Evolutionary conservation across 2,113 vertebrate species (phyloP), one percentile per base, ranked within the genome.

Genomic region (Poeciliopsis occidentalis): DNA sequence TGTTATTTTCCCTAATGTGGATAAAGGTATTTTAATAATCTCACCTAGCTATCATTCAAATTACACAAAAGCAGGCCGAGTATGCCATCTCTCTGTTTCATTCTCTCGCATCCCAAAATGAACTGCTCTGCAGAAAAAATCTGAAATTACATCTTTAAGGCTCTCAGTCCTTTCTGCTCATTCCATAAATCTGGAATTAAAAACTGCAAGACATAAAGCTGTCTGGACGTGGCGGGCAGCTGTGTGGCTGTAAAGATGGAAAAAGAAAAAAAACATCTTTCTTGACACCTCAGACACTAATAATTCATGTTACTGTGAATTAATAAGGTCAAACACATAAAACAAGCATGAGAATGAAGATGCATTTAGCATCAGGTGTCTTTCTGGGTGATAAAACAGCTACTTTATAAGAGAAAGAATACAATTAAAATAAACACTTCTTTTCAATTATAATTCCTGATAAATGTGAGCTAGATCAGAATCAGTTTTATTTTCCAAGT

Each of bases 1-100:
- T 90, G 87, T 90, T 91, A 89, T 92, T 92, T 86, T 75, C 78
- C 64, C 70, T 89, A 91, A 88, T 91, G 81, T 75, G 78, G 39
- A 73, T 71, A 71, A 88, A 87, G 65, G 69, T 86, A 47, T 86
- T 88, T 92, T 88, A 84, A 90, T 88, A 83, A 81, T 91, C 80
- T 90, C 64, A 76, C 87, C 87, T 5, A 68, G 75, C 83, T 72
- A 79, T 88, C 84, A 83, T 75, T 85, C 67, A 78, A 71, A 69
- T 79, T 62, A 69, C 78, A 86, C 64, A 83, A 81, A 86, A 67
- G 68, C 60, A 47, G 75, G 78, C 3, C 30, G 60, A 83, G 63
- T n/a, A 24, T 64, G 6, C 61, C 60, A 71, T 82, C 67, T 79
- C 70, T 85, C 79, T 61, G 69, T 80, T 76, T 86, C 44, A 63